Conservation (phyloP, 2,888 invertebrate genomes). For the Bellardia pandia region DNA sequence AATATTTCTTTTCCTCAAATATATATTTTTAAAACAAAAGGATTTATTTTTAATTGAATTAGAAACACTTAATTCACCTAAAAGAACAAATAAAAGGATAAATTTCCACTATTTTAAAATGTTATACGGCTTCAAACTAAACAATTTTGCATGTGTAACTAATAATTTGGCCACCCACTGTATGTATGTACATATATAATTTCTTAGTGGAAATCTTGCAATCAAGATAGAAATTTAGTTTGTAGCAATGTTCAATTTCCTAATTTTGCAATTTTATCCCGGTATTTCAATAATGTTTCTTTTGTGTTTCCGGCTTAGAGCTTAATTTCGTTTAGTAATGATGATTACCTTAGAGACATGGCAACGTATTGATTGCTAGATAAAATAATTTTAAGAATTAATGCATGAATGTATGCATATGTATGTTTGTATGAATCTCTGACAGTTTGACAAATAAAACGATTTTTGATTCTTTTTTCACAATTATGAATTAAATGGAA, state of each 20-base stretch:
- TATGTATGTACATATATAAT: too few species aligned
- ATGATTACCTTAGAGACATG: background rate
- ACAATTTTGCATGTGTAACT: too few species aligned
- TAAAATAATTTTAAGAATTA: background rate
- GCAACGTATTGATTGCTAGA: background rate
- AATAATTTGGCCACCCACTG: too few species aligned
- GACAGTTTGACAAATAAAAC: too few species aligned
- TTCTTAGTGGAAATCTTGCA: background rate
- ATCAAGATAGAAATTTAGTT: background rate
- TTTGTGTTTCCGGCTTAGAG: background rate
- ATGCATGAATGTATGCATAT: background rate
- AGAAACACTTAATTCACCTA: too few species aligned
- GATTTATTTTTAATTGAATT: too few species aligned
- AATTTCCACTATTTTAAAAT: too few species aligned
- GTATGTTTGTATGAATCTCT: background rate
- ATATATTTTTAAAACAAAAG: too few species aligned
- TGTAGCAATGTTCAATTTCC: background rate
- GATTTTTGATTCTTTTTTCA: too few species aligned
- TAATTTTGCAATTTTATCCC: background rate
- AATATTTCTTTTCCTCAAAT: too few species aligned
- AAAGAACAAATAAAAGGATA: too few species aligned
- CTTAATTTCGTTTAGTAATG: constrained; percentile 12
- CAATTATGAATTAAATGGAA: background rate
- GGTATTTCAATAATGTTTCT: constrained; percentile 6
- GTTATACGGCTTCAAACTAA: too few species aligned